Conservation (phyloP, 2,797 vertebrate species). For the Coregonus sp. region DNA sequence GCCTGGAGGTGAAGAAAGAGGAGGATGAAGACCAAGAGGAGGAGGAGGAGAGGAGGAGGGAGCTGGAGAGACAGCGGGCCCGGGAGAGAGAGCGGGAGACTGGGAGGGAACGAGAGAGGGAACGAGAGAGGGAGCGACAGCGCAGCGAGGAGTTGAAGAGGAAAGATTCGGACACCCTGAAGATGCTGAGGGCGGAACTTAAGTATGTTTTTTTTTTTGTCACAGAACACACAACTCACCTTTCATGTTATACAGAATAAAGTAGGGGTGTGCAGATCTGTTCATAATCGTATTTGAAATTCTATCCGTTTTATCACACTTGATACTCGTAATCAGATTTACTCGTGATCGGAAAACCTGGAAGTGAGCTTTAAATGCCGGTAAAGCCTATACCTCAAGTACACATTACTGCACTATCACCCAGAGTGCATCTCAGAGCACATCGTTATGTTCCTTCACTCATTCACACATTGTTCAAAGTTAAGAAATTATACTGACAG, state of each 20-base stretch:
- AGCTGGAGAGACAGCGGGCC: constrained; percentile 79
- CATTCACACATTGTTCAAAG: no score
- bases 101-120: constrained; percentile 73
- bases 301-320: no score
- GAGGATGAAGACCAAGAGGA: constrained; percentile 83
- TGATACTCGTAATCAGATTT: no score
- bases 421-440: no score
- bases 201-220: constrained; percentile 74
- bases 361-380: no score
- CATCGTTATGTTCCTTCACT: no score
- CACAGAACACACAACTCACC: neutral
- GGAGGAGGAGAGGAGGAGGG: constrained; percentile 81
- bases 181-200: constrained; percentile 86
- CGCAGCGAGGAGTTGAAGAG: constrained; percentile 86
- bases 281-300: no score
- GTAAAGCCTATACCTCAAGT: no score
- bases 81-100: constrained; percentile 76
- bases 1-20: constrained; percentile 78
- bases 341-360: no score
- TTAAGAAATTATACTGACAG: no score
- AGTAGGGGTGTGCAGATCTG: neutral
- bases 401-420: no score
- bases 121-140: constrained; percentile 77
- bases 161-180: constrained; percentile 89
- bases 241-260: neutral